These are phyloP conservation scores for Drosophila meridiana DNA, from an alignment of 2,888 invertebrate species.

Conservation along the genomic window DNA sequence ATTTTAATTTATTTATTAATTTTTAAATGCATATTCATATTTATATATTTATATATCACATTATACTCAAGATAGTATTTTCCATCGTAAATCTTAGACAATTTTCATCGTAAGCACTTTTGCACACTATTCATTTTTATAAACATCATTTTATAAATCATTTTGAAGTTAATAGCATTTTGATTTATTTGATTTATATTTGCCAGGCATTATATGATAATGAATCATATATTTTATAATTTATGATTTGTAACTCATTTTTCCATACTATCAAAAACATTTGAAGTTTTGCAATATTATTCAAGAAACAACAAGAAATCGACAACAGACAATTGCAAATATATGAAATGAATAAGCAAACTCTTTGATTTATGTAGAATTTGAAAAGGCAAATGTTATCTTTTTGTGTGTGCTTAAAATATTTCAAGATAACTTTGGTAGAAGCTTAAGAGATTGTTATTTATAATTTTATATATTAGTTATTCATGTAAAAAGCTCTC, in stretches of 20 bases:
- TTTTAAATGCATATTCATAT: neutral
- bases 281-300: no score
- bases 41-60: neutral
- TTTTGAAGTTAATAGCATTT: neutral
- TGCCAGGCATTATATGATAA: neutral
- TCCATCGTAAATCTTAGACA: neutral
- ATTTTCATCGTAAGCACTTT: neutral
- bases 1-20: no score
- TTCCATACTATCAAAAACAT: no score
- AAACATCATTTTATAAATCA: neutral
- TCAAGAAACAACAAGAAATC: no score
- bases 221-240: neutral
- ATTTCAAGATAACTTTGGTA: neutral
- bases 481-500: neutral
- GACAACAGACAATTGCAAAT: neutral
- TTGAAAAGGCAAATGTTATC: neutral
- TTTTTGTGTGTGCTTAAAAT: slow-evolving; percentile 1
- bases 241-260: neutral
- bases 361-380: neutral
- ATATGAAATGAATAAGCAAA: neutral
- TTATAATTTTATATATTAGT: neutral
- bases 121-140: neutral
- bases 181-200: neutral
- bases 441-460: neutral
- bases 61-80: neutral